Percentiles rank a stretch among this genome's conserved stretches.
These are phyloP conservation scores for Rutpela maculata DNA, from an alignment of 2,888 invertebrate genomes.

Conservation along the genomic window DNA sequence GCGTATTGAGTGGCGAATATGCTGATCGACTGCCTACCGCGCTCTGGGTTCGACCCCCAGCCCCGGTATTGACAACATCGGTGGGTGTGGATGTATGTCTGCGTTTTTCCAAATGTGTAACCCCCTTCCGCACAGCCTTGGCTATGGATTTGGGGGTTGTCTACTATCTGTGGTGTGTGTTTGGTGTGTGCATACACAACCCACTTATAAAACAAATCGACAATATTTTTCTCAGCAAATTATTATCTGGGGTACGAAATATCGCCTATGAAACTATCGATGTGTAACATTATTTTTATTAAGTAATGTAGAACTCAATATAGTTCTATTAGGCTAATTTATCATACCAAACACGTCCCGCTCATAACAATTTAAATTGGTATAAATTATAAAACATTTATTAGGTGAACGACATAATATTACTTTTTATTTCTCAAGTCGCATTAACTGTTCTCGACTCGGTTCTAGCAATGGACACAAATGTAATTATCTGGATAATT, in stretches of 20 bases:
- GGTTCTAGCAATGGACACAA: background rate
- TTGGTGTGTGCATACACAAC: too few relatives aligned
- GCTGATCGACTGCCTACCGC: too few relatives aligned
- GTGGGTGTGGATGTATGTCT: too few relatives aligned
- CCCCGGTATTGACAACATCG: too few relatives aligned
- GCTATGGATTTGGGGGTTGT: too few relatives aligned
- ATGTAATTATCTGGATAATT: background rate
- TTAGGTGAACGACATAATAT: constrained; percentile 39
- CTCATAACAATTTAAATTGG: constrained; percentile 44
- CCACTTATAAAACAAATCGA: too few relatives aligned
- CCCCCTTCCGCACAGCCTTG: too few relatives aligned
- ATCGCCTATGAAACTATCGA: background rate
- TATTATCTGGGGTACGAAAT: background rate
- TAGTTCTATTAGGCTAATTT: constrained; percentile 42
- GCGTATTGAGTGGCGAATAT: too few relatives aligned
- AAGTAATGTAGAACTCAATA: constrained; percentile 43
- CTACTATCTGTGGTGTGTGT: too few relatives aligned
- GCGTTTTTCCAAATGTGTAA: too few relatives aligned
- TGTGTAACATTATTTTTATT: constrained; percentile 31
- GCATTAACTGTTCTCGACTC: constrained; percentile 9
- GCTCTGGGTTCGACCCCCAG: too few relatives aligned
- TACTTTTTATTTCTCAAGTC: constrained; percentile 35
- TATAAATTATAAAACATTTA: constrained; percentile 39
- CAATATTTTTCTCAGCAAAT: background rate
- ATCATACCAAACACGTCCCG: constrained; percentile 42